These are phyloP conservation scores for Dorcus hopei DNA, from an alignment of 2,888 invertebrate species.

Conservation along the genomic window DNA sequence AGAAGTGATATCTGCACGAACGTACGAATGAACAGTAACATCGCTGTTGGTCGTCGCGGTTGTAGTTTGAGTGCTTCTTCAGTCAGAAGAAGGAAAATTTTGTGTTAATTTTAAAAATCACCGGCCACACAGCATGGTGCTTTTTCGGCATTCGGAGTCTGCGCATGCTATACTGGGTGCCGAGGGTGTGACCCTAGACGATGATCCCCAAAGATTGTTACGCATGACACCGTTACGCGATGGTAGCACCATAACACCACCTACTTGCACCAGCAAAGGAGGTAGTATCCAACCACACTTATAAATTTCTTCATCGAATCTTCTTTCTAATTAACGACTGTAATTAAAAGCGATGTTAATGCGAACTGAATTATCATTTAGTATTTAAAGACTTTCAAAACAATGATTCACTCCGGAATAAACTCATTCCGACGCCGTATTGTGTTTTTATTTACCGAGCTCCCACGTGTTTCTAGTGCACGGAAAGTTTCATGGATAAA, in stretches of 20 bases:
- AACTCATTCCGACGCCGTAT: too few species aligned
- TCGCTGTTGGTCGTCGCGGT: neutral
- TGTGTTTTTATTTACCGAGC: too few species aligned
- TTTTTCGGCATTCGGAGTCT: conserved; percentile 30
- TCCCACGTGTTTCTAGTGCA: too few species aligned
- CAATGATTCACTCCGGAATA: too few species aligned
- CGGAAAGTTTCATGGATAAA: too few species aligned
- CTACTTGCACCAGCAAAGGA: conserved; percentile 28
- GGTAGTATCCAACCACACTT: conserved; percentile 2
- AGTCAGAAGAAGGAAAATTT: neutral
- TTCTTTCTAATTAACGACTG: too few species aligned
- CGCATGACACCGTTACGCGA: conserved; percentile 54
- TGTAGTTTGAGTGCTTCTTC: neutral
- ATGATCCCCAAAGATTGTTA: conserved; percentile 53
- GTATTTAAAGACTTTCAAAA: too few species aligned
- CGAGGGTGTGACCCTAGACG: conserved; percentile 49
- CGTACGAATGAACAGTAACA: neutral
- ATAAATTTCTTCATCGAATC: neutral
- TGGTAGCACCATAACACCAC: conserved; percentile 5
- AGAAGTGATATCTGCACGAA: neutral
- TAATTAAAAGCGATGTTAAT: too few species aligned
- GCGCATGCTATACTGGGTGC: conserved; percentile 45
- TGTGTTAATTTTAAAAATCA: neutral
- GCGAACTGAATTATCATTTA: too few species aligned
- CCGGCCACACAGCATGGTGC: conserved; percentile 23